Evolutionary conservation across 2,888 invertebrate species (phyloP).

Genomic region (Anoplius nigerrimus): DNA sequence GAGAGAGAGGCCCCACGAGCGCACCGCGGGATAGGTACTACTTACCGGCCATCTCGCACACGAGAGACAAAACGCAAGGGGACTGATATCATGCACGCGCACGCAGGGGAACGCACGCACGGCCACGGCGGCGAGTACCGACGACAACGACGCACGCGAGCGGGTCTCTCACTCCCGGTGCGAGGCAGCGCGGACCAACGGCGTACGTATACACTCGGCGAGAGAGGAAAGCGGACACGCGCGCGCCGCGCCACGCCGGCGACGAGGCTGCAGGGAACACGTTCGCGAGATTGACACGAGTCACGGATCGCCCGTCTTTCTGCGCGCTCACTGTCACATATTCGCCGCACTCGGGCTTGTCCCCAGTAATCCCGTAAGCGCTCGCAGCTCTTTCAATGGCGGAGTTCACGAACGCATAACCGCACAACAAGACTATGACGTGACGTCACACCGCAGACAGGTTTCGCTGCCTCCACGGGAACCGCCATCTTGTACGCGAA

Average conservation of each 20-base stretch:
- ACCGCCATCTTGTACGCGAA: constrained; percentile 56
- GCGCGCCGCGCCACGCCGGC: constrained; percentile 50
- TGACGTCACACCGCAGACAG: constrained; percentile 60
- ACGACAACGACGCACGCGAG: not conserved
- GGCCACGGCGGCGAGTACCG: not conserved
- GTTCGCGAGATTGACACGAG: constrained; percentile 28
- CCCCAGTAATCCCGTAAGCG: constrained; percentile 13
- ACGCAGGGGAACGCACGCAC: constrained; percentile 25
- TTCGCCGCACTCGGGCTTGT: constrained; percentile 27
- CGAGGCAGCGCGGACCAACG: constrained; percentile 1
- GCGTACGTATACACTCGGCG: not conserved
- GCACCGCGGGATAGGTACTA: constrained; percentile 48
- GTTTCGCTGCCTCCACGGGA: constrained; percentile 50
- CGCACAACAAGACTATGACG: constrained; percentile 55
- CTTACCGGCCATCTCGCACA: constrained; percentile 68
- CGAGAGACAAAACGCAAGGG: constrained; percentile 39
- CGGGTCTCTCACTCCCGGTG: constrained; percentile 40
- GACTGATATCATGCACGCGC: constrained; percentile 6
- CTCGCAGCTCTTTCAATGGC: constrained; percentile 56
- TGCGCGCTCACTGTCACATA: constrained; percentile 51
- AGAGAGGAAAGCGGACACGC: constrained; percentile 29
- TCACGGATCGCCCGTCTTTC: constrained; percentile 8
- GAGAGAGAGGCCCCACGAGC: not conserved
- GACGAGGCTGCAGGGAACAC: constrained; percentile 29
- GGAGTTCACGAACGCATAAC: constrained; percentile 65